Evolutionary conservation across 2,113 vertebrate species (phyloP).

Genomic region (Mormyrus lacerda): DNA sequence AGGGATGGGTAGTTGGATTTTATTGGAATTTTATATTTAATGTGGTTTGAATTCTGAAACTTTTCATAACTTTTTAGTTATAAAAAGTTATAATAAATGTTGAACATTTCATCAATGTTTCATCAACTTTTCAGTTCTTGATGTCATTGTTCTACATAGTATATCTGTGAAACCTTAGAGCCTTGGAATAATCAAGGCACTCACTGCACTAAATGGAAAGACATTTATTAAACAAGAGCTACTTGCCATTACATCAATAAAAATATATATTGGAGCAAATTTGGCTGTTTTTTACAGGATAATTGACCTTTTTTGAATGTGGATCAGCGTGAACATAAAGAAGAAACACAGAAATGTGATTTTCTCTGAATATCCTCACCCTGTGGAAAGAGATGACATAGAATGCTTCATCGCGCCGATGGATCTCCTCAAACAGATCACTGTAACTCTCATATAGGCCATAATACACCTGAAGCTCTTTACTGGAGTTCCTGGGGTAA

Average conservation of each 20-base stretch:
- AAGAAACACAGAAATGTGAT: neutral
- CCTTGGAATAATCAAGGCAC: neutral
- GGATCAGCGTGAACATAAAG: neutral
- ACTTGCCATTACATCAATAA: neutral
- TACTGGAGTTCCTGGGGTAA: slow-evolving; percentile 63
- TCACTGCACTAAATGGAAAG: neutral
- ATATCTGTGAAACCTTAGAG: neutral
- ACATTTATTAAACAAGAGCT: neutral
- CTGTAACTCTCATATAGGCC: slow-evolving; percentile 77
- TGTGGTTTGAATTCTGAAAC: neutral
- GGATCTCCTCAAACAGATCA: slow-evolving; percentile 84
- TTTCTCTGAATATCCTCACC: slow-evolving; percentile 59
- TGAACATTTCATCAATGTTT: neutral
- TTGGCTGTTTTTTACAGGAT: neutral
- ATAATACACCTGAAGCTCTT: slow-evolving; percentile 86
- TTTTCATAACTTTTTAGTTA: neutral
- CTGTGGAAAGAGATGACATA: slow-evolving; percentile 92
- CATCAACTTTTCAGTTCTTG: neutral
- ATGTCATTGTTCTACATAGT: neutral
- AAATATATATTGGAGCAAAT: neutral
- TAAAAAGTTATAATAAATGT: too few relatives aligned
- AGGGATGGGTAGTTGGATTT: neutral
- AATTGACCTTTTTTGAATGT: neutral
- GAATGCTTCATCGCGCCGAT: slow-evolving; percentile 81
- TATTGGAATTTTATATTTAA: neutral